Conservation (phyloP, 2,888 invertebrate species). For the Nasonia oneida region DNA sequence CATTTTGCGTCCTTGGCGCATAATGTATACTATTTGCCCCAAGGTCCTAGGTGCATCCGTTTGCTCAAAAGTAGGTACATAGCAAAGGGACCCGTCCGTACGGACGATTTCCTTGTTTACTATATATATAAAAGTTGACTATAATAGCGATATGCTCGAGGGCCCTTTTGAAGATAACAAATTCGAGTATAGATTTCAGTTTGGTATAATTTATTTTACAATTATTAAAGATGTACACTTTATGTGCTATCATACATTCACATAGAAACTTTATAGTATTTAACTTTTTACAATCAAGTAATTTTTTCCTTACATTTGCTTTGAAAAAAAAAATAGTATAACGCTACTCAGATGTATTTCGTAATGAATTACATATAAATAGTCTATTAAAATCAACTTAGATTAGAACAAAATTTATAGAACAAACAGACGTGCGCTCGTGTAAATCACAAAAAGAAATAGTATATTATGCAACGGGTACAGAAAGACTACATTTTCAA, state of each 20-base stretch:
- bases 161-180: background rate
- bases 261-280: constrained; percentile 53
- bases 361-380: constrained; percentile 29
- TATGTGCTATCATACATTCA: constrained; percentile 43
- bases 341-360: background rate
- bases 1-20: too few relatives aligned
- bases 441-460: constrained; percentile 28
- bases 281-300: constrained; percentile 47
- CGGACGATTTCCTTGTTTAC: too few relatives aligned
- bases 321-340: background rate
- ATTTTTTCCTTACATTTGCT: constrained; percentile 9
- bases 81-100: too few relatives aligned
- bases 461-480: too few relatives aligned
- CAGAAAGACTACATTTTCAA: too few relatives aligned
- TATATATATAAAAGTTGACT: too few relatives aligned
- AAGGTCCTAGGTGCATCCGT: too few relatives aligned
- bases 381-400: constrained; percentile 28
- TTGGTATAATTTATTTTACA: constrained; percentile 52
- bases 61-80: too few relatives aligned
- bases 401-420: constrained; percentile 51
- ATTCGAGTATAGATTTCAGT: constrained; percentile 1
- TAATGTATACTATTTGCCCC: too few relatives aligned
- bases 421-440: constrained; percentile 6
- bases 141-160: too few relatives aligned
- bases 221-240: constrained; percentile 46